Percentiles rank a stretch among this genome's conserved stretches.
phyloP scores from a whole-genome alignment of 2,888 invertebrate species.

The Cremastinae sp. region DNA sequence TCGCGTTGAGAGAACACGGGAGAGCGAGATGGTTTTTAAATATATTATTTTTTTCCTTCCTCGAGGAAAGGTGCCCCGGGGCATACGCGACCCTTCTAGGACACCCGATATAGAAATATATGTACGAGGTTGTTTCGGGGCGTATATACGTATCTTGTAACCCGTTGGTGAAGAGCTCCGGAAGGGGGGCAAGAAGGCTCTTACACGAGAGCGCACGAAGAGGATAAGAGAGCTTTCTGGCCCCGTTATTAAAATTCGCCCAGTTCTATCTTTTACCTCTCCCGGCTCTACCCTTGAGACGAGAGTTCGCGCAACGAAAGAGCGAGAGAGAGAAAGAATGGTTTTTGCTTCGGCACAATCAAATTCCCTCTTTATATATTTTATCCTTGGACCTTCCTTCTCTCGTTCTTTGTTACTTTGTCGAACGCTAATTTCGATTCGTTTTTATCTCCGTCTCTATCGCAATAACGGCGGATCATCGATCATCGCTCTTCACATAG shows the following conservation, averaged over 20 bases:
- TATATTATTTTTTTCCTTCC: slow-evolving; percentile 28
- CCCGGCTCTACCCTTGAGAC: slow-evolving; percentile 43
- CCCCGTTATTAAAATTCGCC: slow-evolving; percentile 59
- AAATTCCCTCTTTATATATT: slow-evolving; percentile 48
- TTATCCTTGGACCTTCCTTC: neutral
- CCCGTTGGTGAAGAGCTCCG: slow-evolving; percentile 47
- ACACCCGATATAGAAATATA: neutral
- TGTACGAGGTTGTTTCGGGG: neutral
- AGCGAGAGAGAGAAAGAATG: slow-evolving; percentile 4
- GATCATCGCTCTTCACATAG: neutral
- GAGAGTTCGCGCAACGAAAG: slow-evolving; percentile 13
- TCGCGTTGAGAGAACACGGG: slow-evolving; percentile 7
- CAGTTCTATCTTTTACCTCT: slow-evolving; percentile 32
- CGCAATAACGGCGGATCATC: slow-evolving; percentile 6
- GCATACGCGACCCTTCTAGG: too few relatives aligned
- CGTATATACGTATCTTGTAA: slow-evolving; percentile 9
- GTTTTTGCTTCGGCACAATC: slow-evolving; percentile 45
- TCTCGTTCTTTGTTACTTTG: slow-evolving; percentile 1
- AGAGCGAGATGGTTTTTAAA: slow-evolving; percentile 54
- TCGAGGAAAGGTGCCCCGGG: neutral
- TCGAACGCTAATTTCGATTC: slow-evolving; percentile 54
- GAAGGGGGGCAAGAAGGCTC: slow-evolving; percentile 27
- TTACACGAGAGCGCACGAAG: slow-evolving; percentile 43
- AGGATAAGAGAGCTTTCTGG: slow-evolving; percentile 56
- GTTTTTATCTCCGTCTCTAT: slow-evolving; percentile 21